Base-by-base conservation (phyloP, 2,113 vertebrate species). In the zebrafish (Danio rerio) region DNA sequence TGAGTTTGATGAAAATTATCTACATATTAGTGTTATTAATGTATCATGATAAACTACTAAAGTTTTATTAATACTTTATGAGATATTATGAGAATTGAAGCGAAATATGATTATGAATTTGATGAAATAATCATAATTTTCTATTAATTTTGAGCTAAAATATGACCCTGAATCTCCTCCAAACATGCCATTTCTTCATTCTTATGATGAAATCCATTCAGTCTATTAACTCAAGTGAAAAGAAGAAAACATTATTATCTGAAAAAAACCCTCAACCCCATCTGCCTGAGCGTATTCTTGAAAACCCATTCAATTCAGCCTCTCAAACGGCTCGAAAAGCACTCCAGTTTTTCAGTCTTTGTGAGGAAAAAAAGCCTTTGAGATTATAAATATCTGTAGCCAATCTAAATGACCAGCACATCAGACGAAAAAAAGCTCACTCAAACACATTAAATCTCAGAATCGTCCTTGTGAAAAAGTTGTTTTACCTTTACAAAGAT, bases 401-500 rank as follows among this genome's bases (percentile, higher is more conserved):
- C 8, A 18, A 5, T 13, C 52, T 43, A 9, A 59, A 61, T 45
- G 11, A 42, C 15, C 71, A 18, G 20, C 42, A 11, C 42, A 76
- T 47, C 42, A 49, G 18, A 45, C 11, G 16, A 45, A 21, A 50
- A 77, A 40, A 0, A 9, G 58, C 18, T 45, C 16, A 45, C 72
- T 18, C 56, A 47, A 75, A 75, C 72, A 7, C 53, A 59, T 16
- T 0, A 10, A 50, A 49, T 50, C 20, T 11, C n/a, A 3, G 5
- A 50, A 31, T 18, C 6, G 65, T 43, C n/a, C 10, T 13, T 0
- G 40, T 31, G 20, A 40, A 73, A 55, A 9, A 31, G 52, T 42
- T 18, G 73, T 21, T 42, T 66, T 79, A 79, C 77, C 77, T 79
- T 79, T 55, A 79, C 77, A 79, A 3, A 43, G 77, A 18, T 79